A percentile compares a stretch with the other conserved stretches of the same genome.
Conservation (phyloP, 2,797 vertebrate genomes). For the Alca torda region DNA sequence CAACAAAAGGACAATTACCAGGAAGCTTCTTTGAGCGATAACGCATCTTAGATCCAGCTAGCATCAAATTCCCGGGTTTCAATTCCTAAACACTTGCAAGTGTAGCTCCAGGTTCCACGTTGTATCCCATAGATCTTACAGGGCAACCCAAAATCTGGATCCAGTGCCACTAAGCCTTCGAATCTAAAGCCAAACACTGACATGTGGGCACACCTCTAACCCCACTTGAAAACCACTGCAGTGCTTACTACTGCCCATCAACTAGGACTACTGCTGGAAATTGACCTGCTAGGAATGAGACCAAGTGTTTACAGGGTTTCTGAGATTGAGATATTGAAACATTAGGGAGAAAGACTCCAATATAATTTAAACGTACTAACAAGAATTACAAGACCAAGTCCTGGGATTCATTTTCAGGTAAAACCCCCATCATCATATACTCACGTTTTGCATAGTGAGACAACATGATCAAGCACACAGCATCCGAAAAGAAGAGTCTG, state of each 20-base stretch:
- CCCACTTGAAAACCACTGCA: neutral
- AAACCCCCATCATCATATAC: neutral
- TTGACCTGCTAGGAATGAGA: neutral
- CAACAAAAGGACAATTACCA: neutral
- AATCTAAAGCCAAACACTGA: neutral
- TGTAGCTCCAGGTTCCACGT: neutral
- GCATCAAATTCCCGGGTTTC: neutral
- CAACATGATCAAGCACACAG: neutral
- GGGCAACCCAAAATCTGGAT: neutral
- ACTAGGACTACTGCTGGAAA: neutral
- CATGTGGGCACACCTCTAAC: neutral
- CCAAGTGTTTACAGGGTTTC: neutral
- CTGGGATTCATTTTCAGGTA: neutral
- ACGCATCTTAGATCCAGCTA: neutral
- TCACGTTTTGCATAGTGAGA: neutral
- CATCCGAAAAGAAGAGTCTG: neutral
- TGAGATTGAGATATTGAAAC: neutral
- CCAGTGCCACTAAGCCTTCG: neutral
- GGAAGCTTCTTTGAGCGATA: neutral
- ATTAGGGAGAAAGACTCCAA: neutral
- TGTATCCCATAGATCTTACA: neutral
- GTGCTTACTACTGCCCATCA: neutral
- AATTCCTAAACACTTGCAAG: neutral
- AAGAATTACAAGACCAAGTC: neutral
- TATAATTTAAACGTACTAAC: neutral